These are phyloP conservation scores for Gnathonemus echidnorhynchus DNA, from an alignment of 2,113 vertebrate genomes.

Conservation along the genomic window DNA sequence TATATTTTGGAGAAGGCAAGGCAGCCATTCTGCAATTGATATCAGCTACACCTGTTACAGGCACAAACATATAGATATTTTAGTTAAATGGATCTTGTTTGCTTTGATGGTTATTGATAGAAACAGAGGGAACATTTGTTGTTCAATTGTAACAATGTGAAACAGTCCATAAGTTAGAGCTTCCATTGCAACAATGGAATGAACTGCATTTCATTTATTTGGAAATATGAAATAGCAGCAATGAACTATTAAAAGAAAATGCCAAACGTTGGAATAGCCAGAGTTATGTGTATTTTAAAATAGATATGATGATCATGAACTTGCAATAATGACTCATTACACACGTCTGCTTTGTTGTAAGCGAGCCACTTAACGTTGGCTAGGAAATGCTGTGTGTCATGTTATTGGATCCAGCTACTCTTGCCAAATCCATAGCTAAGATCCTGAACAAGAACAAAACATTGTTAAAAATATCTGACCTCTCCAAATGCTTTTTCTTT, in stretches of 20 bases:
- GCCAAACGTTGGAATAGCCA: not conserved
- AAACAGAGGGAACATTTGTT: not conserved
- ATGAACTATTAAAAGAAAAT: constrained; percentile 4
- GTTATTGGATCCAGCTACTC: not conserved
- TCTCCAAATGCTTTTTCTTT: not conserved
- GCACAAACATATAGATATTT: not conserved
- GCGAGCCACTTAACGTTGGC: not conserved
- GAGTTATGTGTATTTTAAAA: not conserved
- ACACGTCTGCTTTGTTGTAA: not conserved
- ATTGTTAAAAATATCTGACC: not conserved
- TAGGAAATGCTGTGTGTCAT: not conserved
- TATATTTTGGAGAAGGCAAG: not conserved
- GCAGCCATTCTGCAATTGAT: not conserved
- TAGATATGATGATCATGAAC: not conserved
- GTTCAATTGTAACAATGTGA: not conserved
- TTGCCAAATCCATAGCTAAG: not conserved
- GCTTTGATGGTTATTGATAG: not conserved
- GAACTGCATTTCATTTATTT: not conserved
- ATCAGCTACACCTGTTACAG: not conserved
- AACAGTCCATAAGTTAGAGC: not conserved
- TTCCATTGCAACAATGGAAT: not conserved
- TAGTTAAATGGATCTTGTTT: not conserved
- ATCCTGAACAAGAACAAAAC: not conserved
- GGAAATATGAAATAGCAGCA: not conserved
- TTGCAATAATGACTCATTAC: not conserved